Evolutionary conservation across 2,888 invertebrate species (phyloP), one percentile per base, ranked within the genome.

Genomic region (Dione juno): DNA sequence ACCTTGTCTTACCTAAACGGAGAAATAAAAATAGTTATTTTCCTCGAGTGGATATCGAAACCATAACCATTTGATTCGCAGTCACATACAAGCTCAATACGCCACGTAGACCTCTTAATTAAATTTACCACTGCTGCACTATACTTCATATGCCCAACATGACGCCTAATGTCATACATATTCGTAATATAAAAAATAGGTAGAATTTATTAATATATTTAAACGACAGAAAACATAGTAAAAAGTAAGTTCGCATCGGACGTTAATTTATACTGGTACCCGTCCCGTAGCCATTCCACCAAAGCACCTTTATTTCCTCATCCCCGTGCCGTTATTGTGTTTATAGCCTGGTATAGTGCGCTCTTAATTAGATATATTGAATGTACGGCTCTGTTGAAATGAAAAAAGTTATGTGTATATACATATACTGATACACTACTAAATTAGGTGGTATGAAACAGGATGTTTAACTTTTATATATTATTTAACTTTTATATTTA

Each of bases 301-400:
- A 50, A 59, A 59, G 45, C 67, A 59, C 67, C 58, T 67, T 66
- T 54, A 66, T 66, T 66, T 48, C 50, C 50, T 59, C 45, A 50
- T 40, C 67, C 50, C 57, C 37, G 48, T 28, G 50, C 58, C 67
- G 48, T 67, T 58, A 67, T 16, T 40, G 40, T 58, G 45, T 59
- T 67, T 67, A 67, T 67, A 37, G 58, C 40, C 48, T 21, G 19
- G 37, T 50, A 67, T 59, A 50, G 59, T 67, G 37, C 54, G 28
- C 52, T 48, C 41, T 59, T 48, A 67, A 59, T 67, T 59, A 61
- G 61, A 61, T 21, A 45, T 61, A 61, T 61, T 57, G 57, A 57
- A 61, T 61, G 61, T 61, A 61, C 21, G 14, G 61, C 11, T 11
- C 37, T 10, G 45, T 10, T 45, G n/a, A 28, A 61, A 43, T 61